These are phyloP conservation scores for Agriotes lineatus DNA, from an alignment of 2,888 invertebrate genomes.

Conservation along the genomic window DNA sequence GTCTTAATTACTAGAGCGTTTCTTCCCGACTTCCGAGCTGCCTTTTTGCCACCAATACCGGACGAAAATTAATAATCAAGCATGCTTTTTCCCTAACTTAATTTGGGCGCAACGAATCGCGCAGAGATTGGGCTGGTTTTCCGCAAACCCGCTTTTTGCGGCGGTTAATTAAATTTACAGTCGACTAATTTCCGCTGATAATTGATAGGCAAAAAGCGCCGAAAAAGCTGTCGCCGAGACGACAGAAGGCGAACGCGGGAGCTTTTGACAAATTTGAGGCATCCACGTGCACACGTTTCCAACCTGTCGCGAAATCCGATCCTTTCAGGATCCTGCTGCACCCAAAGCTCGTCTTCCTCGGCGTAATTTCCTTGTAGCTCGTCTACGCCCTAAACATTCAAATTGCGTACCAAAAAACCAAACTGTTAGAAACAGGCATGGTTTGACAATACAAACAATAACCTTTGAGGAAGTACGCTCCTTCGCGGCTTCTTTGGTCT, in stretches of 20 bases:
- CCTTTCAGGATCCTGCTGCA: background rate
- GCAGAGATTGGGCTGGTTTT: background rate
- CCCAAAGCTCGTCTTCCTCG: background rate
- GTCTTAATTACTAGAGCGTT: too few relatives aligned
- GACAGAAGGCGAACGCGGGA: conserved; percentile 29
- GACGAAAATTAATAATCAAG: too few relatives aligned
- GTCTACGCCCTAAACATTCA: background rate
- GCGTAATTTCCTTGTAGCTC: background rate
- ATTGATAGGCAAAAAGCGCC: background rate
- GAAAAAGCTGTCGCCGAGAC: background rate
- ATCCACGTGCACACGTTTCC: conserved; percentile 31
- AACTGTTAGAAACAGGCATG: background rate
- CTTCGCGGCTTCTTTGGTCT: background rate
- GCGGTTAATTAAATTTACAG: conserved; percentile 6
- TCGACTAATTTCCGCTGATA: conserved; percentile 7
- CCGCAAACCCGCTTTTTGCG: background rate
- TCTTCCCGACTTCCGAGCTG: too few relatives aligned
- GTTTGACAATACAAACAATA: background rate
- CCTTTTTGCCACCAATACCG: too few relatives aligned
- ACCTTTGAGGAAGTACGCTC: conserved; percentile 1
- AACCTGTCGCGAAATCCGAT: conserved; percentile 35
- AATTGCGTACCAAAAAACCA: too few relatives aligned
- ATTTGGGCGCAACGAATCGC: background rate
- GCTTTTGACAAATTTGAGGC: conserved; percentile 21
- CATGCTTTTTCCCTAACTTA: background rate